Percentiles rank a stretch among this genome's conserved stretches.
Conservation (phyloP, 2,888 invertebrate species). For the Atrina japonica region DNA sequence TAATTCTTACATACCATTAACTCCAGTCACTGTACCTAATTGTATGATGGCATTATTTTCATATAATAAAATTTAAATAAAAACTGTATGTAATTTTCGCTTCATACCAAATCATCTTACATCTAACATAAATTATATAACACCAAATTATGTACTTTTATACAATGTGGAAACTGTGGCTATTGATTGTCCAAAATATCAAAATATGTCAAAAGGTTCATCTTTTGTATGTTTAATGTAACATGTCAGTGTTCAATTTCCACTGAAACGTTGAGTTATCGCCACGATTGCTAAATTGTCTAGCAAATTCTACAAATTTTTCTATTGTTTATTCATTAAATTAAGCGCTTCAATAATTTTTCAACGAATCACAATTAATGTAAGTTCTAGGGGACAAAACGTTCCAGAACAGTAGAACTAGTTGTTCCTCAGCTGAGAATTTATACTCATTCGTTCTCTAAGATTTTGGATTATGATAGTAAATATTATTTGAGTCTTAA, state of each 20-base stretch:
- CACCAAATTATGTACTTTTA: slow-evolving; percentile 5
- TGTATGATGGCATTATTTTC: no score
- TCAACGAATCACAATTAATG: not conserved
- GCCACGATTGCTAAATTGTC: slow-evolving; percentile 3
- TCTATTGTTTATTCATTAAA: slow-evolving; percentile 21
- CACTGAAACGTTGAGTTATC: not conserved
- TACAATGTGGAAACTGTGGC: slow-evolving; percentile 15
- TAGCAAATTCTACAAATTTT: no score
- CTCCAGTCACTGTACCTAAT: not conserved
- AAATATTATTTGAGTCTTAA: slow-evolving; percentile 42
- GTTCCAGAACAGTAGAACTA: slow-evolving; percentile 11
- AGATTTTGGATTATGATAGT: slow-evolving; percentile 27
- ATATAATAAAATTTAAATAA: not conserved
- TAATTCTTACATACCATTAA: slow-evolving; percentile 2
- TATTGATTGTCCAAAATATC: slow-evolving; percentile 10
- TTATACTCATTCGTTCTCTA: slow-evolving; percentile 31
- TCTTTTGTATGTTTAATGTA: slow-evolving; percentile 24
- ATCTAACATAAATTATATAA: not conserved
- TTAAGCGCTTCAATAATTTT: slow-evolving; percentile 26
- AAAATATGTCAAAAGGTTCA: slow-evolving; percentile 22
- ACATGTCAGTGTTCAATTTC: slow-evolving; percentile 21
- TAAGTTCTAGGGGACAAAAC: slow-evolving; percentile 6
- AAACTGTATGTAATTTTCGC: slow-evolving; percentile 10
- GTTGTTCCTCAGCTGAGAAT: slow-evolving; percentile 38
- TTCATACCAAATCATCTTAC: slow-evolving; percentile 2